Evolutionary conservation across 2,888 invertebrate species (phyloP), one percentile per base, ranked within the genome.

Genomic region (Aphodius granarius): DNA sequence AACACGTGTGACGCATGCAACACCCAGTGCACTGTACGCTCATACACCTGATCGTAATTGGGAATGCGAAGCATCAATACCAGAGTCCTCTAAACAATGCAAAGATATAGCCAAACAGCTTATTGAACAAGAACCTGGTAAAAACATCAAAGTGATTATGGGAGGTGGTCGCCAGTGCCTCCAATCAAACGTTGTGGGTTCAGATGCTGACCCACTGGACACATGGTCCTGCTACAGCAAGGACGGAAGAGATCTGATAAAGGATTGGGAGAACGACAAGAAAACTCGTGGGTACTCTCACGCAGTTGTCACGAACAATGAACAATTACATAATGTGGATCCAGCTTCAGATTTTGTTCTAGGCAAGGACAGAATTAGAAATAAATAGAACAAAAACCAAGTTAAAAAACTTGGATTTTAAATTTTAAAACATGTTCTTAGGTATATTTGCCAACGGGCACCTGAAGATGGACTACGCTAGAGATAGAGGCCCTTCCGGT

Each of bases 1-100:
- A 0, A 95, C 96, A 72, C 90, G 96, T 71, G 93, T 97, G 0
- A 96, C 96, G 0, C 96, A 97, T 84, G 97, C 96, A 0, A 96
- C 97, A 0, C 96, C 97, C 0, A 92, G 91, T 3, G 94, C 95
- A 0, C 83, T 95, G 0, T 97, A 94, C 83, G 94, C 95, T 0
- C 94, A 94, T 84, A 89, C 91, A 0, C 89, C 95, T 0, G 90
- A 93, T 83, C 89, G 96, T 2, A 88, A 89, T 9, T 96, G 96
- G 96, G 96, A 96, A 84, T 95, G 95, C 81, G 95, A 96, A 79
- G 88, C 89, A 0, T 88, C 82, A 63, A 91, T 95, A 85, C 93
- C 94, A 0, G 76, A 82, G 16, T 85, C 85, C 0, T 88, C 89
- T 0, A 82, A 83, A 6, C 84, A 85, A 3, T 97, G 97, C 84